A percentile compares a stretch with the other conserved stretches of the same genome.
These are phyloP conservation scores for Anastatus disparis DNA, from an alignment of 1,140 invertebrate species.

Conservation along the genomic window DNA sequence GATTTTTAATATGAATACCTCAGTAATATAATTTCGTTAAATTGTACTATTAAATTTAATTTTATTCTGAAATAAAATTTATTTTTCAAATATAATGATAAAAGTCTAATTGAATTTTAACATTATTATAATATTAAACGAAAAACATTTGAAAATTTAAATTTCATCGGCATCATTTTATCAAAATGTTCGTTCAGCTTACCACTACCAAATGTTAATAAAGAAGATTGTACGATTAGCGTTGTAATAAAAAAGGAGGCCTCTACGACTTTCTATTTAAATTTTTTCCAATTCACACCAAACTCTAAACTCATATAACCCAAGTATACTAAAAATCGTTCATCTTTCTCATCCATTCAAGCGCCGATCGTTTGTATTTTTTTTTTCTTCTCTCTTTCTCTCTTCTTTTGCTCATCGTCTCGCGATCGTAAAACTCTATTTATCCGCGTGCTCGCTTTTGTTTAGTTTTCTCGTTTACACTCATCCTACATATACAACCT, in stretches of 20 bases:
- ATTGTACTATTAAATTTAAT: no score
- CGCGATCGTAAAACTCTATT: constrained; percentile 52
- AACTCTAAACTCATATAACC: background rate
- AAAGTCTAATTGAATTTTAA: no score
- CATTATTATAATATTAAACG: no score
- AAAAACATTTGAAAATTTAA: no score
- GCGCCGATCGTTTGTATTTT: background rate
- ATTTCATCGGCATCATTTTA: no score
- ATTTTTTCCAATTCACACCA: background rate
- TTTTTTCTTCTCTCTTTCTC: no score
- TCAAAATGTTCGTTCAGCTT: no score
- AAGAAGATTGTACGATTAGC: background rate
- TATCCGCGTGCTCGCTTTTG: constrained; percentile 51
- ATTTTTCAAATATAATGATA: no score
- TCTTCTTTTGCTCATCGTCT: constrained; percentile 33
- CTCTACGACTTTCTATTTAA: constrained; percentile 11
- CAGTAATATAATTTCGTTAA: no score
- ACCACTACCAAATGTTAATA: background rate
- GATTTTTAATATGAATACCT: no score
- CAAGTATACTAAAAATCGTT: constrained; percentile 34
- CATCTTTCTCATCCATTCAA: constrained; percentile 29
- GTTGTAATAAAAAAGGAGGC: background rate
- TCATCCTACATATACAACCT: constrained; percentile 39
- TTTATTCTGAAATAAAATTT: no score
- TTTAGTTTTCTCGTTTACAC: constrained; percentile 53